These are phyloP conservation scores for Colius striatus DNA, from an alignment of 2,113 vertebrate species.

Conservation along the genomic window DNA sequence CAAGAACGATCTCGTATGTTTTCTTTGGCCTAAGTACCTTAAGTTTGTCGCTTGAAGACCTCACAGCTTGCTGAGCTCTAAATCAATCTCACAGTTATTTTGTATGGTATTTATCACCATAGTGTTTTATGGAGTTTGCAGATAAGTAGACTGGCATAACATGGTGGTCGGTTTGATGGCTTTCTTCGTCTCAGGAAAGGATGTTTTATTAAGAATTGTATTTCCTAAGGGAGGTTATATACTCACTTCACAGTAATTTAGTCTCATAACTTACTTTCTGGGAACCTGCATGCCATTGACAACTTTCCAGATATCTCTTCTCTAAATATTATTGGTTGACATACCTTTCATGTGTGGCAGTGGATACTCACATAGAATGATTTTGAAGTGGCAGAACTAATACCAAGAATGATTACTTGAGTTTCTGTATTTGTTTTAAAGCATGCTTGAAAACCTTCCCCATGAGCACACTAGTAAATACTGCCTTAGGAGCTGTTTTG, in stretches of 20 bases:
- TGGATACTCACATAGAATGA: background rate
- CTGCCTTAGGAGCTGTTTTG: background rate
- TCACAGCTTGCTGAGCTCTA: background rate
- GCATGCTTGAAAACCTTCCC: background rate
- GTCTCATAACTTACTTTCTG: background rate
- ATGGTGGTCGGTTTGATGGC: background rate
- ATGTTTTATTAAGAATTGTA: background rate
- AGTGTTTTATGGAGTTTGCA: background rate
- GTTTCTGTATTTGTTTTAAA: background rate
- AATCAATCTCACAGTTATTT: background rate
- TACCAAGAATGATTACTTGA: background rate
- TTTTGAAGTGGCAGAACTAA: background rate
- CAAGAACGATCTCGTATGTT: background rate
- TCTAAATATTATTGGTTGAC: background rate
- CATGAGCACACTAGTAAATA: background rate
- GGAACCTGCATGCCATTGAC: background rate
- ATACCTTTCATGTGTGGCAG: background rate
- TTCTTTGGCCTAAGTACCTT: background rate
- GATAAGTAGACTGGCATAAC: background rate
- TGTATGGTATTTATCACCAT: background rate
- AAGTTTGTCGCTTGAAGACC: background rate
- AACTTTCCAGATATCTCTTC: background rate
- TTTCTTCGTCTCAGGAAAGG: background rate
- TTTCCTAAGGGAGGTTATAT: background rate
- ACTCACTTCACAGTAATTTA: background rate